Conservation (phyloP, 2,113 vertebrate species). For the Grus americana region DNA sequence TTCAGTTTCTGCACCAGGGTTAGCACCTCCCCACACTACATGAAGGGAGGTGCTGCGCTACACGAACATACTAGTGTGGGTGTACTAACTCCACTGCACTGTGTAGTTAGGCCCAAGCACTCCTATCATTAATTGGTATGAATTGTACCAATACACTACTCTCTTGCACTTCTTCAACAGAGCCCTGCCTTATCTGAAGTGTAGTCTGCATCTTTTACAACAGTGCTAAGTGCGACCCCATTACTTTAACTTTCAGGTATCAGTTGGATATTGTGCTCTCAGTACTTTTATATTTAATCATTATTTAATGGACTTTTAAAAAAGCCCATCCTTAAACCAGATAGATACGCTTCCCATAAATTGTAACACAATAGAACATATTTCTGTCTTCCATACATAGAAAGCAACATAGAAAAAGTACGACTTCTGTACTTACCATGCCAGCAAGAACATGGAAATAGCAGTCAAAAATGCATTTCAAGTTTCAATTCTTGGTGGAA, state of each 20-base stretch:
- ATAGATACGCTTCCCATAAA: background rate
- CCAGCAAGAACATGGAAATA: background rate
- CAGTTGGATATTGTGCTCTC: background rate
- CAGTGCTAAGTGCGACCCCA: background rate
- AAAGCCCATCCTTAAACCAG: background rate
- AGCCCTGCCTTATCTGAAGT: background rate
- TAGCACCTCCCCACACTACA: fast-evolving
- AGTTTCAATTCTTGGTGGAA: background rate
- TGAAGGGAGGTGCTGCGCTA: background rate
- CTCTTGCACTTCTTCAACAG: background rate
- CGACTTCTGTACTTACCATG: background rate
- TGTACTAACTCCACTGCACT: background rate
- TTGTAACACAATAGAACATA: background rate
- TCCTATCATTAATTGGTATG: background rate
- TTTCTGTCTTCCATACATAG: background rate
- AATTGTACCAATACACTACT: background rate
- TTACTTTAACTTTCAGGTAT: background rate
- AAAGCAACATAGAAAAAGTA: background rate
- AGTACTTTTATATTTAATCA: background rate
- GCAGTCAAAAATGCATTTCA: background rate
- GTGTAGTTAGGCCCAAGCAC: background rate
- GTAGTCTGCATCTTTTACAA: background rate
- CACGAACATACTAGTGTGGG: fast-evolving
- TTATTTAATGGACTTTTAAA: background rate
- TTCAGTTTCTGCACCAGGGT: background rate